Percentiles rank a stretch among this genome's conserved stretches.
Conservation (phyloP, 2,888 invertebrate genomes). For the Pardosa pseudoannulata region DNA sequence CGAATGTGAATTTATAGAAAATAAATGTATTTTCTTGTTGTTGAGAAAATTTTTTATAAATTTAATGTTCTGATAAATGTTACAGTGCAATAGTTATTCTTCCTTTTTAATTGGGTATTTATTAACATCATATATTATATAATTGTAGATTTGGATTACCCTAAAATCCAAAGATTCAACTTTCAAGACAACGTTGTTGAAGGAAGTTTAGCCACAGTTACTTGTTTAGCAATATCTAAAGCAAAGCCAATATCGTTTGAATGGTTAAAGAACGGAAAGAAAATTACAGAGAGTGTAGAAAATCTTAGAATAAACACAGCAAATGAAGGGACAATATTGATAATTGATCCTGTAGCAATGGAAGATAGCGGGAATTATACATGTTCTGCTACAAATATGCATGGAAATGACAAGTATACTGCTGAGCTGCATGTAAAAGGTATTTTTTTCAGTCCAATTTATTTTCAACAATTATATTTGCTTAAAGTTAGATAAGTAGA, state of each 20-base stretch:
- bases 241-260: not conserved
- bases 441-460: too few species aligned
- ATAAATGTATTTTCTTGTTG: too few species aligned
- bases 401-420: constrained; percentile 28
- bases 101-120: too few species aligned
- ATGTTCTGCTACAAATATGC: constrained; percentile 30
- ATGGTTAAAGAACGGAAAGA: constrained; percentile 24
- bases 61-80: too few species aligned
- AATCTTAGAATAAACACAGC: constrained; percentile 13
- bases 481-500: too few species aligned
- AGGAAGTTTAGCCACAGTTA: not conserved
- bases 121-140: not conserved
- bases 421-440: constrained; percentile 32
- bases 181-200: constrained; percentile 13
- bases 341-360: constrained; percentile 23
- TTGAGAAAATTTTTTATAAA: too few species aligned
- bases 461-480: too few species aligned
- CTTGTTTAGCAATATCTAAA: constrained; percentile 3
- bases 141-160: not conserved
- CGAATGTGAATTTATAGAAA: too few species aligned
- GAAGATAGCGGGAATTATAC: constrained; percentile 52
- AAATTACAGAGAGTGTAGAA: not conserved
- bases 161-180: constrained; percentile 22
- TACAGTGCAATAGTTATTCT: too few species aligned
- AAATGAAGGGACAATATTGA: not conserved